Conservation (phyloP, 1,140 invertebrate genomes). For the Venturia canescens region DNA sequence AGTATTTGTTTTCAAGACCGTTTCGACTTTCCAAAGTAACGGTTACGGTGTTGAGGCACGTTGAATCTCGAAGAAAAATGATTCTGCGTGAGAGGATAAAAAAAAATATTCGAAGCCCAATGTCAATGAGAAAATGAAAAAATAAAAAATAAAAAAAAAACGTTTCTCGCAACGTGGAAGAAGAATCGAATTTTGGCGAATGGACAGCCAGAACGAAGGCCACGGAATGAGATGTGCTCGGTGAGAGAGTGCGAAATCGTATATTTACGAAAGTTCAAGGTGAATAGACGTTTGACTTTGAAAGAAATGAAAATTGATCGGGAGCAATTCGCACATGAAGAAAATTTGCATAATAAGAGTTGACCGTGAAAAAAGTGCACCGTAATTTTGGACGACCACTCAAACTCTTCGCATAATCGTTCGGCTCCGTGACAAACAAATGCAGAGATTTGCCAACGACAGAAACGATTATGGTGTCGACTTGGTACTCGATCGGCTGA, state of each 20-base stretch:
- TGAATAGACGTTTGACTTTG: no score
- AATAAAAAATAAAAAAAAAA: neutral
- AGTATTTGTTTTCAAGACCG: constrained; percentile 45
- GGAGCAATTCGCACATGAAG: neutral
- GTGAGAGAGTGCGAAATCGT: no score
- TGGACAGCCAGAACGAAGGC: no score
- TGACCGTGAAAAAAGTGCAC: constrained; percentile 28
- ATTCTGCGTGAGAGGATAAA: constrained; percentile 13
- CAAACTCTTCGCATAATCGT: constrained; percentile 47
- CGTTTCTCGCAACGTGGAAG: no score
- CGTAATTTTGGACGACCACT: constrained; percentile 53
- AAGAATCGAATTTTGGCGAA: no score
- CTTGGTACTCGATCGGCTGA: constrained; percentile 41
- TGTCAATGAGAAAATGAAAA: neutral
- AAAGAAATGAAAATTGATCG: no score
- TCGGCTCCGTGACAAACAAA: constrained; percentile 40
- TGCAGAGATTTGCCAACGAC: constrained; percentile 41
- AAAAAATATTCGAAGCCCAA: no score
- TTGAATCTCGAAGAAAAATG: constrained; percentile 45
- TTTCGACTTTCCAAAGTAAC: constrained; percentile 38
- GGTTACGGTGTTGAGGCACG: constrained; percentile 39
- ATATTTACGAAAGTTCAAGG: no score
- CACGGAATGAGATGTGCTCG: no score
- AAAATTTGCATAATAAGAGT: neutral
- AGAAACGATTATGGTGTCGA: constrained; percentile 48